phyloP scores from a whole-genome alignment of 2,888 invertebrate species.

The Phengaris arion region DNA sequence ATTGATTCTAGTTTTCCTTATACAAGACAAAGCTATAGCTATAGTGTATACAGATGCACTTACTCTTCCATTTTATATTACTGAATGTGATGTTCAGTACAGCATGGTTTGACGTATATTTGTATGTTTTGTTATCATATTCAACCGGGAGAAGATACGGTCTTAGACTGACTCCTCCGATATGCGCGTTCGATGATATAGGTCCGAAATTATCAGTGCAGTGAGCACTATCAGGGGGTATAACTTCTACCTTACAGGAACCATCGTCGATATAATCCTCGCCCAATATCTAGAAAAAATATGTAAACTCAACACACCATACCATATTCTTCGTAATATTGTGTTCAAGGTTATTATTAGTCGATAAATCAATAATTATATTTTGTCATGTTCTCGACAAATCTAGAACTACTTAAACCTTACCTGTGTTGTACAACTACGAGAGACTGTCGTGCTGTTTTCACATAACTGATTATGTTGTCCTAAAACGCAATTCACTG shows the following conservation, averaged over 20 bases:
- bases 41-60: constrained; percentile 42
- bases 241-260: constrained; percentile 60
- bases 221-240: constrained; percentile 56
- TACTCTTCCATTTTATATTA: constrained; percentile 74
- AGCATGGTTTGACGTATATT: constrained; percentile 52
- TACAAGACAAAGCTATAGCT: neutral
- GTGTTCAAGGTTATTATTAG: constrained; percentile 35
- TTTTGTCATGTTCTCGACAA: constrained; percentile 15
- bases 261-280: constrained; percentile 51
- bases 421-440: constrained; percentile 68
- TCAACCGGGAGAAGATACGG: constrained; percentile 53
- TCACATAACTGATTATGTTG: constrained; percentile 53
- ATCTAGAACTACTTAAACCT: constrained; percentile 27
- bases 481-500: constrained; percentile 52
- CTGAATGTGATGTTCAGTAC: constrained; percentile 70
- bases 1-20: neutral
- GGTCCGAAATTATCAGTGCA: constrained; percentile 62
- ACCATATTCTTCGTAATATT: neutral
- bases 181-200: constrained; percentile 55
- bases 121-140: constrained; percentile 37
- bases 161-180: constrained; percentile 65
- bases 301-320: neutral
- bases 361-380: constrained; percentile 37
- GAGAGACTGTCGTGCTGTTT: constrained; percentile 51
- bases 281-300: constrained; percentile 51